Percentiles rank a stretch among this genome's conserved stretches.
phyloP scores from a whole-genome alignment of 2,888 invertebrate species.

The Brachynemurus nebulosus region DNA sequence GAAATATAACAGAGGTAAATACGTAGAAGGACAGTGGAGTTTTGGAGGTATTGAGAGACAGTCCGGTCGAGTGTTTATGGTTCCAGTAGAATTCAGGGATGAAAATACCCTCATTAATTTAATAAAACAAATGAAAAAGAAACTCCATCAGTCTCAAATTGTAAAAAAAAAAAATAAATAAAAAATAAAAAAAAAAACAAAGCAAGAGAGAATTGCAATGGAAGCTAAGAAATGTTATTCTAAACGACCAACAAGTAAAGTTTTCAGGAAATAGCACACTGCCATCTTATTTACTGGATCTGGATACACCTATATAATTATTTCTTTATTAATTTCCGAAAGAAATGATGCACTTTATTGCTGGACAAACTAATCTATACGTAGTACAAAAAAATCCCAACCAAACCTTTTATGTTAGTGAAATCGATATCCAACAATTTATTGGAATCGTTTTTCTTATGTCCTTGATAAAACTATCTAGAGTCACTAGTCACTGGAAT shows the following conservation, averaged over 20 bases:
- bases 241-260: constrained; percentile 1
- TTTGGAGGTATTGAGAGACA: too few relatives aligned
- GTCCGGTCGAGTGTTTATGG: too few relatives aligned
- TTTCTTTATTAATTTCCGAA: constrained; percentile 5
- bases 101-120: too few relatives aligned
- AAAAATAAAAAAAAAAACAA: too few relatives aligned
- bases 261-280: constrained; percentile 5
- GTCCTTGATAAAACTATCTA: constrained; percentile 12
- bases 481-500: constrained; percentile 14
- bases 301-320: constrained; percentile 1
- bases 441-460: constrained; percentile 13
- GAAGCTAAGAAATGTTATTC: constrained; percentile 3
- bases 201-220: too few relatives aligned
- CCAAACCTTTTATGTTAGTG: not conserved
- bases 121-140: too few relatives aligned
- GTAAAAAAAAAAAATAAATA: too few relatives aligned
- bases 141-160: too few relatives aligned
- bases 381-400: not conserved
- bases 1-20: too few relatives aligned
- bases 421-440: constrained; percentile 10
- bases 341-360: not conserved
- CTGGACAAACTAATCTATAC: not conserved
- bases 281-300: constrained; percentile 2
- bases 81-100: too few relatives aligned
- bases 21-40: too few relatives aligned